A percentile compares a stretch with the other conserved stretches of the same genome.
Evolutionary conservation across 1,140 invertebrate genomes (phyloP).

Genomic region (Acromyrmex echinatior): DNA sequence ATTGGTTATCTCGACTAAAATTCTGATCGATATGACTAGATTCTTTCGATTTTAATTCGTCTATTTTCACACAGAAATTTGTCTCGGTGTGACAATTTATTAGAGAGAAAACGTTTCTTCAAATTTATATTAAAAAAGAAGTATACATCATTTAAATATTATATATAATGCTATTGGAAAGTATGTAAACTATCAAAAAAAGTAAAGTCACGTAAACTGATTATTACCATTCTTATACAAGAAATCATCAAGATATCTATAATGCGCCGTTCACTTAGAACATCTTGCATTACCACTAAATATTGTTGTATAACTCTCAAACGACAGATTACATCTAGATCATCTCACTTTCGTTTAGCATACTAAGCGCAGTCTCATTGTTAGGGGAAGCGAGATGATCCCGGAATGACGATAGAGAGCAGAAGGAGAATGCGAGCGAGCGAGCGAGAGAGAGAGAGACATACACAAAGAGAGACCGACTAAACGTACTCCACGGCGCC

Average conservation of each 20-base stretch:
- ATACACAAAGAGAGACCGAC: constrained; percentile 5
- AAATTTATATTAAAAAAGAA: background rate
- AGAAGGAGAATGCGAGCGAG: constrained; percentile 46
- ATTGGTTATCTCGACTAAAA: no score
- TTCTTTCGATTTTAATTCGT: no score
- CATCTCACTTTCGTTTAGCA: constrained; percentile 48
- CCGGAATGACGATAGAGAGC: background rate
- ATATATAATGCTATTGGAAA: background rate
- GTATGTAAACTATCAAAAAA: background rate
- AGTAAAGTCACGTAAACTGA: background rate
- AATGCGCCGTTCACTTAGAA: background rate
- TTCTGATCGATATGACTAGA: no score
- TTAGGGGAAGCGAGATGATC: constrained; percentile 14
- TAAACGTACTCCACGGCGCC: constrained; percentile 32
- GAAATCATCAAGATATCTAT: background rate
- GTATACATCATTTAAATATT: background rate
- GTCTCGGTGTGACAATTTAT: background rate
- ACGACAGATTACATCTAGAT: constrained; percentile 52
- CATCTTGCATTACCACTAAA: background rate
- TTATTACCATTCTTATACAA: constrained; percentile 1
- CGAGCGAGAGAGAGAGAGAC: constrained; percentile 25
- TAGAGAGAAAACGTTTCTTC: background rate
- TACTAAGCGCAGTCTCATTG: constrained; percentile 31
- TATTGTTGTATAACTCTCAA: constrained; percentile 40
- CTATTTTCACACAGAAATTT: no score